Conservation (phyloP, 2,797 vertebrate genomes). For the Lagocephalus sceleratus region DNA sequence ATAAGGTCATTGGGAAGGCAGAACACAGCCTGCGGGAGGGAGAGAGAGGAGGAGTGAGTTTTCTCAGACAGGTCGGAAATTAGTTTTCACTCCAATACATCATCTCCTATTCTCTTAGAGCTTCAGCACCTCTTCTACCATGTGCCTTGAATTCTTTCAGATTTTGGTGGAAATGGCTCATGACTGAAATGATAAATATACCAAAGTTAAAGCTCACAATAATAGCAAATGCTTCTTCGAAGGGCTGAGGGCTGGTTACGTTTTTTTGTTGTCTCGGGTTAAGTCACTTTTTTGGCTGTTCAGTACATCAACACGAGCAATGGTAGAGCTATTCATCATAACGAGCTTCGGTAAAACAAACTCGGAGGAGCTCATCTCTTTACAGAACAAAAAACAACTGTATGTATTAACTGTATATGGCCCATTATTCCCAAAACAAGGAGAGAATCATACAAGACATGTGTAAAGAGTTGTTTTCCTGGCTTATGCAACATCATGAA, state of each 20-base stretch:
- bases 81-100: constrained; percentile 77
- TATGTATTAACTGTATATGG: too few species aligned
- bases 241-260: constrained; percentile 50
- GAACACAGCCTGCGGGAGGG: constrained; percentile 51
- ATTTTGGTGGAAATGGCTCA: constrained; percentile 65
- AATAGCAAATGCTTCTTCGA: constrained; percentile 59
- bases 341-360: constrained; percentile 36
- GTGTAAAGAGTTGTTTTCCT: too few species aligned
- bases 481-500: too few species aligned
- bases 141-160: constrained; percentile 57
- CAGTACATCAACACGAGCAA: constrained; percentile 53
- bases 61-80: constrained; percentile 75
- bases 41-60: constrained; percentile 36
- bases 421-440: too few species aligned
- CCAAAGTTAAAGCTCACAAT: constrained; percentile 53
- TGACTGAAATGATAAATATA: constrained; percentile 75
- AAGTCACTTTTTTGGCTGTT: constrained; percentile 49
- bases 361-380: constrained; percentile 3
- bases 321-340: constrained; percentile 55
- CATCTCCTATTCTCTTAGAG: constrained; percentile 72
- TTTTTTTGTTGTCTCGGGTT: constrained; percentile 56
- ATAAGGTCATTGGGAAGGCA: constrained; percentile 67
- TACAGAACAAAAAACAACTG: too few species aligned
- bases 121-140: constrained; percentile 56
- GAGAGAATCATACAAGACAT: too few species aligned